Base-by-base conservation (phyloP, 2,888 invertebrate species). In the Automeris io region DNA sequence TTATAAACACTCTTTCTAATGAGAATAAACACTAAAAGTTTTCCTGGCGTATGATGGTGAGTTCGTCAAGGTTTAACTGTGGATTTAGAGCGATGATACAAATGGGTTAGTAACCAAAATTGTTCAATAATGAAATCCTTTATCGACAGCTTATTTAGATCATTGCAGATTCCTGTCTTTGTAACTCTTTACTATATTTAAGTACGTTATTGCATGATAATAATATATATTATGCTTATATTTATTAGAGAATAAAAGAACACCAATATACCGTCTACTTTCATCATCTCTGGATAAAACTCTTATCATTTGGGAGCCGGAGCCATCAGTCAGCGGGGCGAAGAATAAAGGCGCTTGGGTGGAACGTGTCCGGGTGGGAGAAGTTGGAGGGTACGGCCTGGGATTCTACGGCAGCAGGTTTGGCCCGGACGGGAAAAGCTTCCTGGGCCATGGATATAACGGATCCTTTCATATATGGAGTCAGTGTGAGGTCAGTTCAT, bases 241-340 rank as follows among this genome's bases (percentile, higher is more conserved):
- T 52, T 40, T 18, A 44, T 42, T 16, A 25, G 33, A 25, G 12
- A 12, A 21, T 13, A 13, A 38, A 7, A 60, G 45, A 23, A 58
- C 43, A 4, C 71, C 76, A 8, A 61, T 69, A 2, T 72, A 73
- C 88, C 51, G 90, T 22, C 79, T 98, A 2, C 83, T 98, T 0
- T 96, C 98, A 0, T 92, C 95, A 1, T 98, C 97, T 0, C 90
- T 97, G 59, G 98, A 98, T 76, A 97, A 97, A 69, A 94, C 95
- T 0, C 90, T 97, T 63, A 93, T 98, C 23, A 87, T 98, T 18
- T 98, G 98, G 98, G 90, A 91, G 54, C 91, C 90, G 2, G 91
- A 76, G 21, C n/a, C 47, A 2, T 47, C 47, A 1, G 42, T 43
- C 2, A 23, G 37, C 4, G 40, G 24, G 8, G 46, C 49, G 0